These are phyloP conservation scores for Semibalanus balanoides DNA, from an alignment of 1,140 invertebrate species.

Conservation along the genomic window DNA sequence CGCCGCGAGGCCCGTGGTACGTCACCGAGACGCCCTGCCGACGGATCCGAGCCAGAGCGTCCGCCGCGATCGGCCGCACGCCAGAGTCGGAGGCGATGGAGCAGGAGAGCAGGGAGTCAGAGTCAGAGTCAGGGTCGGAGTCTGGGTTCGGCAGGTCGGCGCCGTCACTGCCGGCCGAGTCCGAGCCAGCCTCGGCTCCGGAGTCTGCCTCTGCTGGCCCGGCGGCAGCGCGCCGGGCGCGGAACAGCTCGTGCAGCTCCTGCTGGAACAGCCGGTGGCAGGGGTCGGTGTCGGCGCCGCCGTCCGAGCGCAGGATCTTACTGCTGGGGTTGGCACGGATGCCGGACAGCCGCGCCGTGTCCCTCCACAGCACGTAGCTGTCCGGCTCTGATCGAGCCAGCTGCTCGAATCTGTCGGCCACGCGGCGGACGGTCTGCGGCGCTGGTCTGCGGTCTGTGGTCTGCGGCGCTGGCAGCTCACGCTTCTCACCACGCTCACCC, in stretches of 20 bases:
- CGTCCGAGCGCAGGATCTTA: constrained; percentile 26
- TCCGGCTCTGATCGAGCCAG: constrained; percentile 2
- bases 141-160: neutral
- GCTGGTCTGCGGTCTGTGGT: constrained; percentile 9
- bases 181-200: no score
- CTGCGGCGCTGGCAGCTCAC: constrained; percentile 6
- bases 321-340: constrained; percentile 27
- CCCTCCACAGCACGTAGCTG: neutral
- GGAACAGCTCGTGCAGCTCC: neutral
- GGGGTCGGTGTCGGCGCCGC: constrained; percentile 3
- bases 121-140: neutral
- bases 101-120: no score
- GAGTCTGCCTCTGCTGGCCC: neutral
- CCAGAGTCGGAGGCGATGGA: neutral
- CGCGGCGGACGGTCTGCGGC: constrained; percentile 7
- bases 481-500: no score
- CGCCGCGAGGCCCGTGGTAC: neutral
- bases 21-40: neutral
- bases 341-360: constrained; percentile 14
- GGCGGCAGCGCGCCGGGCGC: no score
- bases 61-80: neutral
- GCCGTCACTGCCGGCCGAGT: neutral
- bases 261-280: neutral
- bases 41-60: neutral
- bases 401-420: constrained; percentile 10